phyloP scores from a whole-genome alignment of 2,113 vertebrate species.

The Ailurus styani region DNA sequence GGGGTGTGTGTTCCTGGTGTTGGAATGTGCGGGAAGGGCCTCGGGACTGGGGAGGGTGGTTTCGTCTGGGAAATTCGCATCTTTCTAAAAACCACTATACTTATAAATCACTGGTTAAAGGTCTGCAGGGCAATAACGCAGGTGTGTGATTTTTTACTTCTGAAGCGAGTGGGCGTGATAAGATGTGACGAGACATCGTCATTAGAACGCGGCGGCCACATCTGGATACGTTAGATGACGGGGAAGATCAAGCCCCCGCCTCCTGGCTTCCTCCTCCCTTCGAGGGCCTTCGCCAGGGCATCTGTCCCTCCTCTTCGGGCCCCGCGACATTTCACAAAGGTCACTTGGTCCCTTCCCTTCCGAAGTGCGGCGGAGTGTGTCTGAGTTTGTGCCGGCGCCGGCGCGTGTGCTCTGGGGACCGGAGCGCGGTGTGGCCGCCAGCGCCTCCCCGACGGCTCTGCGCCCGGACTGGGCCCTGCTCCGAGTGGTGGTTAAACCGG shows the following conservation, averaged over 20 bases:
- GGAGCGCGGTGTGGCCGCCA: background rate
- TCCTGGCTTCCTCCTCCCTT: background rate
- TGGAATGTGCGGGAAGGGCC: conserved; percentile 60
- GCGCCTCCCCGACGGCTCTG: rapidly evolving
- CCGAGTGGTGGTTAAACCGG: background rate
- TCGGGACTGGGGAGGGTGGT: background rate
- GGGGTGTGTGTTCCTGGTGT: background rate
- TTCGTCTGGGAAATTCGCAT: conserved; percentile 48
- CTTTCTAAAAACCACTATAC: conserved; percentile 20
- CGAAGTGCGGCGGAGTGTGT: background rate
- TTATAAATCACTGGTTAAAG: conserved; percentile 8
- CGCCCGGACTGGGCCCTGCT: background rate
- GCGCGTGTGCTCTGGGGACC: background rate
- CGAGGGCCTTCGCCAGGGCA: background rate
- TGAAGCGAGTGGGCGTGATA: background rate
- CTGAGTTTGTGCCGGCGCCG: background rate
- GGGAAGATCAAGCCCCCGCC: background rate
- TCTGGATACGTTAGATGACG: background rate
- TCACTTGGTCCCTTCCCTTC: conserved; percentile 35
- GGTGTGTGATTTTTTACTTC: conserved; percentile 29
- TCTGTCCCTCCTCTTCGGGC: conserved; percentile 23
- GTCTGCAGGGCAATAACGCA: background rate
- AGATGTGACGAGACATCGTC: background rate
- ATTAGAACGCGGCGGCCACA: background rate
- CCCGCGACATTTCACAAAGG: conserved; percentile 30